Conservation (phyloP, 2,888 invertebrate genomes). For the Diaphora mendica region DNA sequence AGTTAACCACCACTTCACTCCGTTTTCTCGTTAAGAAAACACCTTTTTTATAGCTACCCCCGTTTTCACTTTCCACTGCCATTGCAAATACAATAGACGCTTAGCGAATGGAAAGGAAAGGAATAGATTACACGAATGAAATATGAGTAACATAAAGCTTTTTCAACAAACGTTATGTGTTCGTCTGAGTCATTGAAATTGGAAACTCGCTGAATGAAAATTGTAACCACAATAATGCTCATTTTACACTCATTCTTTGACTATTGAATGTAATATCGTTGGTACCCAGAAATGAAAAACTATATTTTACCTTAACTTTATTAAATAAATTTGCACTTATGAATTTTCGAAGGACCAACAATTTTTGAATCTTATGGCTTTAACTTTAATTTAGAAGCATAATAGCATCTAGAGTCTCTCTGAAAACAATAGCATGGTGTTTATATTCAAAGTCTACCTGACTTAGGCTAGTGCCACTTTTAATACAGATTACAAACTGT, state of each 20-base stretch:
- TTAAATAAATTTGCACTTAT: neutral
- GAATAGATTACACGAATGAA: conserved; percentile 34
- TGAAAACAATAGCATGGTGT: no score
- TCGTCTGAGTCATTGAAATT: conserved; percentile 42
- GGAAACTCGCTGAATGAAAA: conserved; percentile 25
- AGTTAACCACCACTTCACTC: conserved; percentile 33
- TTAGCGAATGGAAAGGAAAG: conserved; percentile 30
- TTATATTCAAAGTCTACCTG: no score
- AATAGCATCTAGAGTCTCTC: no score
- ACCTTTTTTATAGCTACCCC: conserved; percentile 35
- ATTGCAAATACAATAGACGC: conserved; percentile 36
- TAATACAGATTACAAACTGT: no score
- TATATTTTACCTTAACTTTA: no score
- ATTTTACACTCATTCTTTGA: conserved; percentile 17
- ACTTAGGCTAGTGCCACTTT: no score
- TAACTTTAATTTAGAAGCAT: neutral
- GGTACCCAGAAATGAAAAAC: conserved; percentile 21
- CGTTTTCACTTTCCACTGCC: conserved; percentile 34
- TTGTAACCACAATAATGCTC: conserved; percentile 11
- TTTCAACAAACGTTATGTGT: conserved; percentile 37
- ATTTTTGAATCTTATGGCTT: neutral
- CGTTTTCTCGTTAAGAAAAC: conserved; percentile 38
- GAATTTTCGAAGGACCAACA: neutral
- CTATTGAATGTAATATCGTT: conserved; percentile 28
- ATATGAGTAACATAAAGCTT: conserved; percentile 41